These are phyloP conservation scores for Macrocentrus cingulum DNA, from an alignment of 1,140 invertebrate genomes.

Conservation along the genomic window DNA sequence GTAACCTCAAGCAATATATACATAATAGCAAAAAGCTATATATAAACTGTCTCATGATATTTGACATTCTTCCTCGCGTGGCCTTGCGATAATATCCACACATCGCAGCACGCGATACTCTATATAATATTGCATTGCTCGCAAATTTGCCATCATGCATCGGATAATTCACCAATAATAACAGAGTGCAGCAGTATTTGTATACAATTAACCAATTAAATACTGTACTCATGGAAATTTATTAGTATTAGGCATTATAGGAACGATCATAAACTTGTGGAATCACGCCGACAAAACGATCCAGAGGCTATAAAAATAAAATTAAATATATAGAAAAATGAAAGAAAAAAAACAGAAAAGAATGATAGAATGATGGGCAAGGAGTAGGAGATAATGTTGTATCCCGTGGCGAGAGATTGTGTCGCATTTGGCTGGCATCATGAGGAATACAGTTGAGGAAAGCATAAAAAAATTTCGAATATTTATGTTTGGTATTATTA, in stretches of 20 bases:
- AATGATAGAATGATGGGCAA: too few relatives aligned
- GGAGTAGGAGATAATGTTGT: too few relatives aligned
- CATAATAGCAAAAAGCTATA: too few relatives aligned
- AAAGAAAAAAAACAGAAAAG: too few relatives aligned
- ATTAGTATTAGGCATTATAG: constrained; percentile 33
- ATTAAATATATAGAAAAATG: too few relatives aligned
- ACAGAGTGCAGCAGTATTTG: too few relatives aligned
- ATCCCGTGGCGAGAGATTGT: too few relatives aligned
- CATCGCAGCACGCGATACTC: too few relatives aligned
- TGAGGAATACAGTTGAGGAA: background rate
- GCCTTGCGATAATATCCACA: too few relatives aligned
- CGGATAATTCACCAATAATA: constrained; percentile 33
- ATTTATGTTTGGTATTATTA: constrained; percentile 59
- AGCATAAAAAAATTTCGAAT: constrained; percentile 50
- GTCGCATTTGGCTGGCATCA: background rate
- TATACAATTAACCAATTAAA: too few relatives aligned
- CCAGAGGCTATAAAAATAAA: too few relatives aligned
- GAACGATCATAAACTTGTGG: constrained; percentile 37
- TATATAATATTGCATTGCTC: too few relatives aligned
- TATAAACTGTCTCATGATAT: background rate
- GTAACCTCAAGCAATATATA: background rate
- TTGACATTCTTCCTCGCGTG: background rate
- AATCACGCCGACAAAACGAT: constrained; percentile 5
- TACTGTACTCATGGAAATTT: constrained; percentile 29
- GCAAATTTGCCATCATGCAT: constrained; percentile 10